Conservation (phyloP, 2,113 vertebrate genomes). For the Microcebus griseorufus region DNA sequence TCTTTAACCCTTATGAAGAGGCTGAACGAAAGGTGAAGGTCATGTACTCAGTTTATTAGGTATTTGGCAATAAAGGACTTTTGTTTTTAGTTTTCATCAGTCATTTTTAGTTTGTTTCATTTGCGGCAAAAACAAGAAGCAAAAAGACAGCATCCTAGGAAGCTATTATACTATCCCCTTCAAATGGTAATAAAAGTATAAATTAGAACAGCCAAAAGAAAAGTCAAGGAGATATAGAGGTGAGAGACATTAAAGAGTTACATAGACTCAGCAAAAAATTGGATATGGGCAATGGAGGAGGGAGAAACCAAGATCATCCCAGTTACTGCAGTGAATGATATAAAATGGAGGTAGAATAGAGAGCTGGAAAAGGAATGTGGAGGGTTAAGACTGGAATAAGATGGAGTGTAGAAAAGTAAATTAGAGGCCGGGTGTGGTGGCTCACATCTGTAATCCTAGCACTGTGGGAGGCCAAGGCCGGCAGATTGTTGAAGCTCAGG, state of each 20-base stretch:
- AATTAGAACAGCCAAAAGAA: background rate
- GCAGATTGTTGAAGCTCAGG: no score
- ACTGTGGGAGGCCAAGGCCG: no score
- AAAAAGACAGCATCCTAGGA: background rate
- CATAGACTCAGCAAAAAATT: background rate
- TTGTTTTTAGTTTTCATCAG: background rate
- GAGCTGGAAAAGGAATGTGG: background rate
- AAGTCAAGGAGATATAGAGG: background rate
- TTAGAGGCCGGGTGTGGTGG: no score
- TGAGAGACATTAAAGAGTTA: background rate
- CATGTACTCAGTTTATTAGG: background rate
- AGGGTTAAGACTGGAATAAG: background rate
- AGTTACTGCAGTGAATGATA: background rate
- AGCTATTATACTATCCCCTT: background rate
- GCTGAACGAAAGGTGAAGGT: background rate
- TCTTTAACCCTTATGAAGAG: background rate
- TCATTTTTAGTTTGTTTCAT: background rate
- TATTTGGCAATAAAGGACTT: background rate
- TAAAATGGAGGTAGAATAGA: background rate
- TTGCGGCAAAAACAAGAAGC: background rate
- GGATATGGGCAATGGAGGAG: background rate
- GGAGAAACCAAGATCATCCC: background rate
- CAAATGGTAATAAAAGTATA: constrained; percentile 9
- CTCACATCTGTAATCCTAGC: no score
- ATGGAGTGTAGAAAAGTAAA: background rate